Evolutionary conservation across 2,888 invertebrate genomes (phyloP).

Genomic region (Linyphia triangularis): DNA sequence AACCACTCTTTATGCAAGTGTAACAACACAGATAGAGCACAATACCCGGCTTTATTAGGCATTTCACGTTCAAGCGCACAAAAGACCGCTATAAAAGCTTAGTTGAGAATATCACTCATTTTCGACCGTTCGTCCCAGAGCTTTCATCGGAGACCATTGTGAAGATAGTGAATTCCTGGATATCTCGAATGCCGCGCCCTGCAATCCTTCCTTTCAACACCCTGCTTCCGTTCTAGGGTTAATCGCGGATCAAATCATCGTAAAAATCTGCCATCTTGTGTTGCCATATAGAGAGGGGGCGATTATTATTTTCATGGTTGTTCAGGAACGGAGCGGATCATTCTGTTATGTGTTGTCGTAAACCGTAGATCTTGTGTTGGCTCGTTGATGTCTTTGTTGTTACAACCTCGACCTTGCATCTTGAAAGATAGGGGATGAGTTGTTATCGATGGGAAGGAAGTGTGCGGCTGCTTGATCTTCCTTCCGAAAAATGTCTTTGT

Average conservation of each 20-base stretch:
- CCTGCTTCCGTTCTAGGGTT: constrained; percentile 11
- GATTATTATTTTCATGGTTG: neutral
- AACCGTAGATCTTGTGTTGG: neutral
- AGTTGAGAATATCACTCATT: neutral
- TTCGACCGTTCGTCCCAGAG: neutral
- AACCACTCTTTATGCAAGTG: neutral
- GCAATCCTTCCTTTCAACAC: constrained; percentile 32
- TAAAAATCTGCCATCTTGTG: constrained; percentile 8
- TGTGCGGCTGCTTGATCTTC: neutral
- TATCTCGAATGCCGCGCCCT: constrained; percentile 11
- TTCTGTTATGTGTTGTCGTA: neutral
- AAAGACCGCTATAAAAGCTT: neutral
- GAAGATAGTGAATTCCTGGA: constrained; percentile 17
- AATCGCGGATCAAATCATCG: constrained; percentile 21
- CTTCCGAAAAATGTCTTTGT: constrained; percentile 7
- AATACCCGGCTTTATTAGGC: neutral
- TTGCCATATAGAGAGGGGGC: neutral
- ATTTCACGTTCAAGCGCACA: neutral
- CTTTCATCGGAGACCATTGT: constrained; percentile 23
- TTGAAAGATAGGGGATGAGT: neutral
- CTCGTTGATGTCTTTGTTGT: constrained; percentile 15
- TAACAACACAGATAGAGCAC: neutral
- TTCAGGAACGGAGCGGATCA: neutral
- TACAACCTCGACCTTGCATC: constrained; percentile 2
- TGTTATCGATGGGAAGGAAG: constrained; percentile 27